These are phyloP conservation scores for Alcedo quadribrachys DNA, from an alignment of 2,797 vertebrate species.

Conservation along the genomic window DNA sequence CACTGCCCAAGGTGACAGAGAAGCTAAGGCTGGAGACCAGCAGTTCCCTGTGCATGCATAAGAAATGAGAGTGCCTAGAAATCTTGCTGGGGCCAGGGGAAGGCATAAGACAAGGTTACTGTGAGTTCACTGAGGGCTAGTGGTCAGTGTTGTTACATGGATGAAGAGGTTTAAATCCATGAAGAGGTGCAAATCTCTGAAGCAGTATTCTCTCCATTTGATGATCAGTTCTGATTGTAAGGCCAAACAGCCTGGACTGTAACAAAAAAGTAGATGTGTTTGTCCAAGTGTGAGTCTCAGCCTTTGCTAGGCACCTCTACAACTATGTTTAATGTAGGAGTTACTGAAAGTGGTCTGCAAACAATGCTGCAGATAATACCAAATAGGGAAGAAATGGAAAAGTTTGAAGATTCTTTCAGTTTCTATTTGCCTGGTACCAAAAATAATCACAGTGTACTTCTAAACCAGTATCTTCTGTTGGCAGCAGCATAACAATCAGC, in stretches of 20 bases:
- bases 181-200: not conserved
- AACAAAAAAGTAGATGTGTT: not conserved
- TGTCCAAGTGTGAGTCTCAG: not conserved
- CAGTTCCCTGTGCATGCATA: too few relatives aligned
- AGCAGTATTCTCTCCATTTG: not conserved
- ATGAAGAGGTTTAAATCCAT: not conserved
- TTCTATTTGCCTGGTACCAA: not conserved
- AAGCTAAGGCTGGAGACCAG: not conserved
- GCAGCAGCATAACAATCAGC: not conserved
- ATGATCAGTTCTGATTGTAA: not conserved
- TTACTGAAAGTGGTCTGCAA: not conserved
- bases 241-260: not conserved
- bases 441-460: not conserved
- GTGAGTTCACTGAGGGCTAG: not conserved
- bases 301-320: not conserved
- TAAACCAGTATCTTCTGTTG: not conserved
- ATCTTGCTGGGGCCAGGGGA: not conserved
- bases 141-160: not conserved
- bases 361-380: not conserved
- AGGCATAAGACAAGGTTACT: not conserved
- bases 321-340: not conserved
- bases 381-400: not conserved
- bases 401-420: not conserved
- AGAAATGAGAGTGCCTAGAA: not conserved
- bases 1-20: not conserved